Percentiles rank a stretch among this genome's conserved stretches.
These are phyloP conservation scores for Apogon hyalosoma DNA, from an alignment of 2,797 vertebrate species.

Conservation along the genomic window DNA sequence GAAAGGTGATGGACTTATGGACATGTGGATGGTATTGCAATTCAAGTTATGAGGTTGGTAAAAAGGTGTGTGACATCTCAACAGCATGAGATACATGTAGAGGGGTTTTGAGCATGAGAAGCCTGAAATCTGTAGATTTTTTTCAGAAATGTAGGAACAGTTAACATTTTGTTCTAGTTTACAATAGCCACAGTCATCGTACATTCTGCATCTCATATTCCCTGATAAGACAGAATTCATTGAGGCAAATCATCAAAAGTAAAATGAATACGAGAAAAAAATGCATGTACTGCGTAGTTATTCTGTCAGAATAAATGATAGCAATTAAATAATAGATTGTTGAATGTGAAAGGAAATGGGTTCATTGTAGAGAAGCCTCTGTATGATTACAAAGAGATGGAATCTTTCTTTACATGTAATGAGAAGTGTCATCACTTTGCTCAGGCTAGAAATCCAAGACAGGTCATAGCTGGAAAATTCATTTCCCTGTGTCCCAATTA, in stretches of 20 bases:
- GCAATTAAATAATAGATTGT: slow-evolving; percentile 81
- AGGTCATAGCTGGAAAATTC: slow-evolving; percentile 73
- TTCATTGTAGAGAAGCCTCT: slow-evolving; percentile 65
- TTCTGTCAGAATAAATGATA: slow-evolving; percentile 78
- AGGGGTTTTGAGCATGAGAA: slow-evolving; percentile 27
- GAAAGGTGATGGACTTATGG: slow-evolving; percentile 26
- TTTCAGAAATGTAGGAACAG: slow-evolving; percentile 16
- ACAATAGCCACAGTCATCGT: slow-evolving; percentile 43
- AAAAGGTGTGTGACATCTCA: slow-evolving; percentile 57
- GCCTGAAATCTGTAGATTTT: slow-evolving; percentile 38
- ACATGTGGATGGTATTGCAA: slow-evolving; percentile 39
- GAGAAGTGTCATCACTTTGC: slow-evolving; percentile 69
- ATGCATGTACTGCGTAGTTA: slow-evolving; percentile 60
- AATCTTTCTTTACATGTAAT: slow-evolving; percentile 69
- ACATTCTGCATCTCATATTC: slow-evolving; percentile 43
- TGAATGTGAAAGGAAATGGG: slow-evolving; percentile 76
- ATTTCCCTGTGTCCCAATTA: slow-evolving; percentile 78
- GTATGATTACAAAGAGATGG: slow-evolving; percentile 69
- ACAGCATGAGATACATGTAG: slow-evolving; percentile 41
- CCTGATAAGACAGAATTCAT: slow-evolving; percentile 61
- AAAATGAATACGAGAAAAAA: slow-evolving; percentile 46
- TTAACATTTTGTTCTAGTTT: slow-evolving; percentile 45
- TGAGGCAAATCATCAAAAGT: slow-evolving; percentile 64
- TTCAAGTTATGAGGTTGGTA: slow-evolving; percentile 42
- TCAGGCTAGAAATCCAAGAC: slow-evolving; percentile 63